A percentile compares a stretch with the other conserved stretches of the same genome.
These are phyloP conservation scores for Telenomus remus DNA, from an alignment of 1,140 invertebrate species.

Conservation along the genomic window DNA sequence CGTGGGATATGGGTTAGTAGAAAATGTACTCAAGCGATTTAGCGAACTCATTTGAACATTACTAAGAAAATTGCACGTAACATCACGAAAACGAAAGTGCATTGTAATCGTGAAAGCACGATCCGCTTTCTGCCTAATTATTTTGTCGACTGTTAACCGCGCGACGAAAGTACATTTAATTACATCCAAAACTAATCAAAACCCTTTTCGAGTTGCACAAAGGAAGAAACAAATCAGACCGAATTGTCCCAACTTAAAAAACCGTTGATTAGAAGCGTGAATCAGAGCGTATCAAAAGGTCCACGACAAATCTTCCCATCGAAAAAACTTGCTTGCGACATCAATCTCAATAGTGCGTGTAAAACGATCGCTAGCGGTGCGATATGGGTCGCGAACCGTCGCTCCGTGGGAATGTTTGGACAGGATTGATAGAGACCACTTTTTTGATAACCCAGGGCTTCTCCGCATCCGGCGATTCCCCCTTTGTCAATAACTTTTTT, in stretches of 20 bases:
- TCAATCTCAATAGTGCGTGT: not conserved
- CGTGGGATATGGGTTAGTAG: slow-evolving; percentile 49
- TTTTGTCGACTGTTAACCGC: slow-evolving; percentile 7
- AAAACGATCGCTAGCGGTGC: not conserved
- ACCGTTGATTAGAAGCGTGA: too few relatives aligned
- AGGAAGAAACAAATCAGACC: too few relatives aligned
- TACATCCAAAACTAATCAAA: too few relatives aligned
- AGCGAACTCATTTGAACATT: slow-evolving; percentile 19
- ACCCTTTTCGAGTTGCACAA: too few relatives aligned
- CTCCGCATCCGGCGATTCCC: slow-evolving; percentile 8
- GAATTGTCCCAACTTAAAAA: too few relatives aligned
- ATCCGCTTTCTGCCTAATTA: slow-evolving; percentile 8
- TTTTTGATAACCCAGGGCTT: slow-evolving; percentile 24
- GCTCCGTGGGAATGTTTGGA: slow-evolving; percentile 34
- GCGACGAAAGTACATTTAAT: not conserved
- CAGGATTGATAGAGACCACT: slow-evolving; percentile 20
- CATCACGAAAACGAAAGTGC: slow-evolving; percentile 15
- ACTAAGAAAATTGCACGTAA: slow-evolving; percentile 20
- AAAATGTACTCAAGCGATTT: slow-evolving; percentile 22
- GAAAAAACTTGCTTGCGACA: not conserved
- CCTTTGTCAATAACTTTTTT: slow-evolving; percentile 3
- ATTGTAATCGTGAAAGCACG: slow-evolving; percentile 9
- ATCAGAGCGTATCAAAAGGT: too few relatives aligned
- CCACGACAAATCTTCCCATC: too few relatives aligned
- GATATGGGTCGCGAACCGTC: slow-evolving; percentile 3